Evolutionary conservation across 2,797 vertebrate genomes (phyloP), one percentile per base, ranked within the genome.

Genomic region (Ctenochaetus hawaiiensis): DNA sequence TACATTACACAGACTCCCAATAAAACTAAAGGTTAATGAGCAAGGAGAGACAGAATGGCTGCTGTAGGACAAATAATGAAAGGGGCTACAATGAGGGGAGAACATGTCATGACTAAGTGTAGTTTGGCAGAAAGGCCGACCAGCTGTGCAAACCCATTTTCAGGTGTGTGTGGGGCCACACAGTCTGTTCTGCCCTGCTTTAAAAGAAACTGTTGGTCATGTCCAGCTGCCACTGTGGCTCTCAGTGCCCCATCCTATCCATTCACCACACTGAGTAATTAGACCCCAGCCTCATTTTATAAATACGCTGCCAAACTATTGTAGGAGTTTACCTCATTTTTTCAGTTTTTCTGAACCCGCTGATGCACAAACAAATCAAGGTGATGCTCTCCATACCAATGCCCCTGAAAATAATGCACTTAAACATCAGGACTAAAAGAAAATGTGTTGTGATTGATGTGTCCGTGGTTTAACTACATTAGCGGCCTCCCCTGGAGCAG

Each of bases 61-160:
- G 59, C 68, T 53, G 48, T 58, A 47, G 54, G 74, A 77, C 37
- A 62, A 73, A 79, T 69, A 49, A 78, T 57, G 72, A 48, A 63
- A 54, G 6, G 26, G 49, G 22, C 39, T 74, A 57, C 69, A 83
- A 77, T 81, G 37, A 81, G 64, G 53, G 64, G 61, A 80, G 59
- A 64, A 43, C 66, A 53, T 59, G 39, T 49, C 66, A 77, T 81
- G 59, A 81, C 73, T 39, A 71, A 78, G 41, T 43, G 59, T n/a
- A 54, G 72, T 76, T 67, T 85, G 70, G 66, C 77, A 79, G 81
- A 73, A 75, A 53, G 62, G 34, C 64, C 59, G 78, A 58, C 59
- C 80, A 87, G 75, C 83, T 85, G 83, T 74, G 66, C 64, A 82
- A 88, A 79, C 53, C 66, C 70, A 68, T 85, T 89, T 89, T 82